phyloP scores from a whole-genome alignment of 1,140 invertebrate species.

The Drosophila bocqueti region DNA sequence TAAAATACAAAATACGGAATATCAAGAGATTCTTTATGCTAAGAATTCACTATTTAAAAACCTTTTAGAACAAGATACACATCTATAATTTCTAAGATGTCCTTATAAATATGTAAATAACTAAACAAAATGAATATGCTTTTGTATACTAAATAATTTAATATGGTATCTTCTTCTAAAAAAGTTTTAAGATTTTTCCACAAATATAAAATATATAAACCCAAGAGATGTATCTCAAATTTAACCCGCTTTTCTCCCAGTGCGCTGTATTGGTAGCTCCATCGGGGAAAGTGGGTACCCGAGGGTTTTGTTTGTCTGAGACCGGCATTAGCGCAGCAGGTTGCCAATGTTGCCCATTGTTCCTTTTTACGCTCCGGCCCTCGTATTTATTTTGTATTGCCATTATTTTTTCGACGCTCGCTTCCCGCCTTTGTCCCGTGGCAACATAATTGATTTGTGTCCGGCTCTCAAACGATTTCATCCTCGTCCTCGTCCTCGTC shows the following conservation, averaged over 20 bases:
- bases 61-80: too few species aligned
- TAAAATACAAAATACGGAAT: not conserved
- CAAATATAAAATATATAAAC: too few species aligned
- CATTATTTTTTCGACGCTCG: constrained; percentile 31
- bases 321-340: constrained; percentile 77
- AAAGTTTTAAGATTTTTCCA: not conserved
- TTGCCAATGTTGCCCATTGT: constrained; percentile 77
- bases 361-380: constrained; percentile 23
- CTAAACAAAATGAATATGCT: too few species aligned
- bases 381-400: constrained; percentile 24
- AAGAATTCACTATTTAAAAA: not conserved
- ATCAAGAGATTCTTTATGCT: accelerated
- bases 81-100: too few species aligned
- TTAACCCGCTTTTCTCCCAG: not conserved
- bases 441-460: constrained; percentile 78
- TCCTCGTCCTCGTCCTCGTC: constrained; percentile 4
- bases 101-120: too few species aligned
- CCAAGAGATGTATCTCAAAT: too few species aligned
- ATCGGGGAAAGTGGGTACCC: not conserved
- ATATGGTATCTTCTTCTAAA: too few species aligned
- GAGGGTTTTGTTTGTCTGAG: constrained; percentile 70
- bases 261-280: constrained; percentile 4
- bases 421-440: constrained; percentile 26
- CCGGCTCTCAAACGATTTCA: constrained; percentile 60
- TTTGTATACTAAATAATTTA: too few species aligned